Conservation (phyloP, 2,113 vertebrate genomes). For the Amphilophus citrinellus region DNA sequence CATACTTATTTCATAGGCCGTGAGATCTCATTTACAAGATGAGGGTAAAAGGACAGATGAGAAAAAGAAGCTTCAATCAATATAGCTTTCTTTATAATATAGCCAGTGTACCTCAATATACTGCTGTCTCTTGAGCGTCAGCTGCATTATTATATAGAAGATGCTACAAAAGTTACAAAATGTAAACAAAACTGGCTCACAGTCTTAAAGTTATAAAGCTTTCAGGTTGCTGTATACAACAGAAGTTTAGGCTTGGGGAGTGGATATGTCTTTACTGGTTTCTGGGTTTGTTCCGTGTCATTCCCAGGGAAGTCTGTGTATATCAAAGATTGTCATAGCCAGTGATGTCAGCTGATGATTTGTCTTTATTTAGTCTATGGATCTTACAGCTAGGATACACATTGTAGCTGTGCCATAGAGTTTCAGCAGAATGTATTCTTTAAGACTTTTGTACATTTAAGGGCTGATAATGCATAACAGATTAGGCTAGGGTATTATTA, state of each 20-base stretch:
- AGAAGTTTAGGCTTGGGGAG: neutral
- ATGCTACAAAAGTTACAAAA: neutral
- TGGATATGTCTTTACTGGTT: neutral
- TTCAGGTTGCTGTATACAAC: neutral
- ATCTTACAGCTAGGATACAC: neutral
- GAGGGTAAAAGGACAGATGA: constrained; percentile 17
- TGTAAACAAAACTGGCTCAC: neutral
- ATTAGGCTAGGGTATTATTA: neutral
- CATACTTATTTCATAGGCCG: constrained; percentile 7
- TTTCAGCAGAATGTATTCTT: neutral
- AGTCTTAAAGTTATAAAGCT: neutral
- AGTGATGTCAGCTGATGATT: neutral
- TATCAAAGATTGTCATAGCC: neutral
- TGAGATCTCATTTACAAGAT: neutral
- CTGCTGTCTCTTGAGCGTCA: neutral
- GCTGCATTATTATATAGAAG: neutral
- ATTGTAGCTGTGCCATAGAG: neutral
- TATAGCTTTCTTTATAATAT: neutral
- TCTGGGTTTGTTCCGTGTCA: too few species aligned
- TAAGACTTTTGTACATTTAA: neutral
- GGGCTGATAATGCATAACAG: neutral
- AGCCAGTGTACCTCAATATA: neutral
- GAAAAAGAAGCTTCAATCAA: neutral
- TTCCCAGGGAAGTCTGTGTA: neutral
- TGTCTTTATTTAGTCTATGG: neutral